These are phyloP conservation scores for Sarcophaga caerulescens DNA, from an alignment of 2,888 invertebrate species.

Conservation along the genomic window DNA sequence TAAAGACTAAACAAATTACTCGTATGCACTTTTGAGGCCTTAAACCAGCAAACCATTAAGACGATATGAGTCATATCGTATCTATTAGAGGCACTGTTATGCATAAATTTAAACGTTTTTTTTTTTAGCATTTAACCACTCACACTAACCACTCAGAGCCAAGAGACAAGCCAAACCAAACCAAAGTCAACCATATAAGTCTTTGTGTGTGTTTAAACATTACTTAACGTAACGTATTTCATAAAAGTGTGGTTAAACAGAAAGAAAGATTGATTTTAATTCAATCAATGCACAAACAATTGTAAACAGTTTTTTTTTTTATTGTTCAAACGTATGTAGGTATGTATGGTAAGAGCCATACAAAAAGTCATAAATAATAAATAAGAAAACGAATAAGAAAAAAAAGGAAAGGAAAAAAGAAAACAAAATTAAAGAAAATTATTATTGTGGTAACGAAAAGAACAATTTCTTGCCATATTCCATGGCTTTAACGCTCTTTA, in stretches of 20 bases:
- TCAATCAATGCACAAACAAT: slow-evolving; percentile 75
- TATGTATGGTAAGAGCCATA: slow-evolving; percentile 3
- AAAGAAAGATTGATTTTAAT: slow-evolving; percentile 71
- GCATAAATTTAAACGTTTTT: slow-evolving; percentile 44
- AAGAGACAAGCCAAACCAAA: too few species aligned
- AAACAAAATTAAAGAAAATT: slow-evolving; percentile 9
- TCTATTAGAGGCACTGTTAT: slow-evolving; percentile 48
- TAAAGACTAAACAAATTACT: slow-evolving; percentile 22
- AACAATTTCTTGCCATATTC: slow-evolving; percentile 39
- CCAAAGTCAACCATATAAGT: slow-evolving; percentile 22
- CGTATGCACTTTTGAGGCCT: slow-evolving; percentile 5
- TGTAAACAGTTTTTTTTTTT: slow-evolving; percentile 36
- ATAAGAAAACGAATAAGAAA: slow-evolving; percentile 28
- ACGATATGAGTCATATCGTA: slow-evolving; percentile 44
- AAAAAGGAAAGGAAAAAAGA: background rate
- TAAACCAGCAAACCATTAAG: background rate
- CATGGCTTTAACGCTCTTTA: slow-evolving; percentile 30
- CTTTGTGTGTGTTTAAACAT: slow-evolving; percentile 18
- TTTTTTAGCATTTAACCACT: slow-evolving; percentile 23
- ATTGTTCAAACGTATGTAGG: background rate
- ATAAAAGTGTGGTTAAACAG: slow-evolving; percentile 59
- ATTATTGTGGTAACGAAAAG: slow-evolving; percentile 43
- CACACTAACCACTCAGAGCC: slow-evolving; percentile 8
- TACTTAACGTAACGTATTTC: slow-evolving; percentile 49
- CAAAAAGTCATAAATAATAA: slow-evolving; percentile 52